Base-by-base conservation (phyloP, 2,888 invertebrate species). In the Sinelater perroti region DNA sequence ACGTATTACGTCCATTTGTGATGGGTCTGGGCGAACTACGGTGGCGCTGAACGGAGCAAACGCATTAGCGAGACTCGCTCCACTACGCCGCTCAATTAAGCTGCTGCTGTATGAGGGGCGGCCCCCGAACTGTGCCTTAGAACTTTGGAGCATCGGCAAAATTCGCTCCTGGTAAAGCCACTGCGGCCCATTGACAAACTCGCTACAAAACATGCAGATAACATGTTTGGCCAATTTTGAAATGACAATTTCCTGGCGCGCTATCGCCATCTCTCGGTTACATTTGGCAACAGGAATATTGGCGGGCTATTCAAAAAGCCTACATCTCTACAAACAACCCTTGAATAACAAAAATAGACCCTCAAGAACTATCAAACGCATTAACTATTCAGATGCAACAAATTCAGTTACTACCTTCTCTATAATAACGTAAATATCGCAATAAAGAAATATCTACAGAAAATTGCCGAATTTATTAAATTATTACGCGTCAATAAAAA, bases 41-140 rank as follows among this genome's bases (percentile, higher is more conserved):
- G 70, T 71, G 71, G 68, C 69, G 65, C 66, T 65, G 66, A 67
- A 72, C 72, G 67, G 74, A 74, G 74, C 74, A 72, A 74, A 74
- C 74, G 72, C 73, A 67, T 65, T 63, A 66, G 67, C 72, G 72
- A 72, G 71, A 67, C 67, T 69, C 70, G 59, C 36, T 59, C 56
- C 53, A 69, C 67, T 58, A 60, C 67, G 63, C 53, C 45, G 62
- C 54, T 62, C 67, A 67, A 66, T 56, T 51, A n/a, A n/a, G n/a
- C n/a, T n/a, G n/a, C n/a, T n/a, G n/a, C n/a, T n/a, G n/a, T n/a
- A n/a, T n/a, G n/a, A n/a, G n/a, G n/a, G n/a, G n/a, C n/a, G n/a
- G n/a, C n/a, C n/a, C n/a, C n/a, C n/a, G n/a, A n/a, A n/a, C n/a
- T n/a, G n/a, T n/a, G n/a, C n/a, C n/a, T n/a, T n/a, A n/a, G n/a